Evolutionary conservation across 2,113 vertebrate genomes (phyloP).

Genomic region (Corythoichthys intestinalis): DNA sequence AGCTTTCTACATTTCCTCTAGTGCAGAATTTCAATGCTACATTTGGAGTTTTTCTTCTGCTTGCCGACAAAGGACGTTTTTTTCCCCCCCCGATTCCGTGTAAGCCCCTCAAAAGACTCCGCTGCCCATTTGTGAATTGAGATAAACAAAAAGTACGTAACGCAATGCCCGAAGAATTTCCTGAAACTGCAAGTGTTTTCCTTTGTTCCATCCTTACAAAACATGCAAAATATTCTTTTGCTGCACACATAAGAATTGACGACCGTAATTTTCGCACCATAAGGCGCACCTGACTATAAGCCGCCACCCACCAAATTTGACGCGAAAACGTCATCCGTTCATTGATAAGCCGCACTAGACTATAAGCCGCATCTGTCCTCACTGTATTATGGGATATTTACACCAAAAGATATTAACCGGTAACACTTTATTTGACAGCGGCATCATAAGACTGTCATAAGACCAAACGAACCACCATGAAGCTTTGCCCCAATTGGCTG

Average conservation of each 20-base stretch:
- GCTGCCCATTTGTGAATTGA: conserved; percentile 52
- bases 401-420: too few relatives aligned
- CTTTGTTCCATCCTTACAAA: conserved; percentile 39
- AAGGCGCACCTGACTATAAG: too few relatives aligned
- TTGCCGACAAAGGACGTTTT: conserved; percentile 36
- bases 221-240: conserved; percentile 28
- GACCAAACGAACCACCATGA: too few relatives aligned
- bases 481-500: too few relatives aligned
- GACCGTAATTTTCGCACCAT: too few relatives aligned
- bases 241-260: conserved; percentile 22
- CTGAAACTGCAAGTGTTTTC: conserved; percentile 16
- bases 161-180: conserved; percentile 21
- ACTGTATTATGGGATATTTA: too few relatives aligned
- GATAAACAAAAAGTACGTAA: conserved; percentile 46
- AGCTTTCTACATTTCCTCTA: conserved; percentile 61
- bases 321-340: too few relatives aligned
- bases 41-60: conserved; percentile 32
- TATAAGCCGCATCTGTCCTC: too few relatives aligned
- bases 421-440: too few relatives aligned
- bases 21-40: conserved; percentile 72
- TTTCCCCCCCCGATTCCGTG: conserved; percentile 45
- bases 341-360: too few relatives aligned
- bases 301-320: too few relatives aligned
- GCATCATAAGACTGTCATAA: too few relatives aligned
- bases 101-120: conserved; percentile 31